Base-by-base conservation (phyloP, 1,140 invertebrate species). In the Drosophila punjabiensis region DNA sequence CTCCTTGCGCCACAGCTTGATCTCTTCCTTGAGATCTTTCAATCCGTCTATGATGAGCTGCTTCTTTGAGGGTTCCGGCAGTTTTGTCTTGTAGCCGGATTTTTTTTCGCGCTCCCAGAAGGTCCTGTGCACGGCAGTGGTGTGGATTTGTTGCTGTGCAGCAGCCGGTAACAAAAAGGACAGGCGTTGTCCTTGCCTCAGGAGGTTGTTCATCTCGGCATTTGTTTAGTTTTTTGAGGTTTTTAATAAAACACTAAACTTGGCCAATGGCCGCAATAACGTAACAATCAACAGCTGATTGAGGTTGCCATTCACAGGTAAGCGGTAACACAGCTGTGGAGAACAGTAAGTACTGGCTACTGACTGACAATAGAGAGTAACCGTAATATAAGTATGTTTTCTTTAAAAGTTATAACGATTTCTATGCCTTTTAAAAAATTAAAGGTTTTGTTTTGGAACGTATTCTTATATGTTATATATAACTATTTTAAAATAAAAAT, bases 1-100 rank as follows among this genome's bases (percentile, higher is more conserved):
- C 95, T 98, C 97, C 71, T 96, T 87, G 41, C 93, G 94, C 93
- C 95, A 96, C 33, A 97, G 62, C 63, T 94, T 94, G 0, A 96
- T 94, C 94, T 98, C 96, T 18, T 94, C 58, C 84, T 95, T 95
- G 0, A 98, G 78, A 75, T 95, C 94, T 63, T 95, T 94, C 1
- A 96, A 93, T 6, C 96, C 96, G 64, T 95, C 86, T 11, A 94
- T 80, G 59, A 96, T 94, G 56, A 95, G 82, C 45, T 94, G 92
- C 62, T 95, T 92, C 32, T 93, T 94, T 4, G 92, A 93, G 14
- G 94, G 92, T 47, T 94, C 85, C 63, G 94, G 92, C 20, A 93
- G 83, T 61, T 90, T 82, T 32, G 94, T 94, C 61, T 94, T 91
- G 91, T 96, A 96, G 69, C 95, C 96, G 32, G 94, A 94, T 94